Evolutionary conservation across 2,888 invertebrate genomes (phyloP), one percentile per base, ranked within the genome.

Genomic region (Rhamphomyia laevipes): DNA sequence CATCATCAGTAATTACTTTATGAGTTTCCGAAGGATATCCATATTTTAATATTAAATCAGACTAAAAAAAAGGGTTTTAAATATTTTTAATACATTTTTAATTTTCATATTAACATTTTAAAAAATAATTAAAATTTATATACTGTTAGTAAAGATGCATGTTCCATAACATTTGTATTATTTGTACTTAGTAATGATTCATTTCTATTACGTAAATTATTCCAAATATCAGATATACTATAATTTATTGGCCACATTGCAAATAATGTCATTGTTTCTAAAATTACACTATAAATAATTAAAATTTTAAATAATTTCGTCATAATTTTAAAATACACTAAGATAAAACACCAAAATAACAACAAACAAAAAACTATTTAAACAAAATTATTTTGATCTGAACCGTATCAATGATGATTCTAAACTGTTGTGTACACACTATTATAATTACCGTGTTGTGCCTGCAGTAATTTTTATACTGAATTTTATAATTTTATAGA

Each of bases 1-100:
- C 86, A 71, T 92, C 91, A 40, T 74, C 64, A 1, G 92, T 92
- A n/a, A 72, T 72, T 9, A 84, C 77, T 1, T 63, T 64, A 59
- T 86, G 81, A 18, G 73, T 74, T 66, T 86, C 84, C 7, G 77
- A 67, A 1, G 76, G 75, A 63, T 85, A 86, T 1, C 78, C 75
- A 61, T 83, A 79, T 61, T 80, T 78, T 37, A 64, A 66, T 38
- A 82, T 72, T 46, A 83, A 64, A 56, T 76, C 74, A 1, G 76
- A 74, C 77, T 77, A 52, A 41, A 55, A 56, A 46, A 27, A 38
- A 16, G 15, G 15, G 5, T n/a, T 38, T n/a, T 31, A 17, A 10
- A 13, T 6, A 17, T 3, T 23, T 6, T 16, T 3, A 33, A 17
- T 17, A 43, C 6, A 31, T 16, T 18, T 15, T 16, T 16, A 33